phyloP scores from a whole-genome alignment of 1,140 invertebrate species.

The Diabrotica virgifera region DNA sequence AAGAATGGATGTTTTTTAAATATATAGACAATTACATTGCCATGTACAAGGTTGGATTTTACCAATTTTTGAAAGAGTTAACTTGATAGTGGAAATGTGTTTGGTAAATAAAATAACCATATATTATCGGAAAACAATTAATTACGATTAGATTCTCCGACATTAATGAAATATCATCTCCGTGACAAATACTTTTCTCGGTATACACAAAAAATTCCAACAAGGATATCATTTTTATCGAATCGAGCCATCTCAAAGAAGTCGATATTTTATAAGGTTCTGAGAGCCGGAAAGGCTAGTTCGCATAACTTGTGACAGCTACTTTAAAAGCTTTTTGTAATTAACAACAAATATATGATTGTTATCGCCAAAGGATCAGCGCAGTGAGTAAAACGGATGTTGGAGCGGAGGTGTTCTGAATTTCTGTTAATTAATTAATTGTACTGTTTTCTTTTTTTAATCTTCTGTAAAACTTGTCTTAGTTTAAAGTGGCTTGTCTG shows the following conservation, averaged over 20 bases:
- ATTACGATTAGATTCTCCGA: too few species aligned
- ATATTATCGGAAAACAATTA: too few species aligned
- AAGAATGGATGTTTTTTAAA: too few species aligned
- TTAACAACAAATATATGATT: slow-evolving; percentile 6
- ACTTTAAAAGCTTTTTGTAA: slow-evolving; percentile 24
- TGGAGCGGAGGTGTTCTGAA: slow-evolving; percentile 1
- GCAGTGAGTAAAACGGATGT: background rate
- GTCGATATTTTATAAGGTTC: background rate
- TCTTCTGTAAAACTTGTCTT: too few species aligned
- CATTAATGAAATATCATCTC: too few species aligned
- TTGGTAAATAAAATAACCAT: too few species aligned
- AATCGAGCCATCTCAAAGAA: background rate
- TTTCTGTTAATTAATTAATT: background rate
- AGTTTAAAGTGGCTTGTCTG: too few species aligned
- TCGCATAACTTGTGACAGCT: slow-evolving; percentile 14
- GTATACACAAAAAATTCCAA: slow-evolving; percentile 3
- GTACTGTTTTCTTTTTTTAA: too few species aligned
- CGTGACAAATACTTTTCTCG: background rate
- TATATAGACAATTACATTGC: too few species aligned
- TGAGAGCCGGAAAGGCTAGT: background rate
- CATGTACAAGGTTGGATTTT: too few species aligned
- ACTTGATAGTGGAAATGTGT: too few species aligned
- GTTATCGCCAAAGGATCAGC: background rate
- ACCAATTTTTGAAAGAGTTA: too few species aligned
- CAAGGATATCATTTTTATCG: slow-evolving; percentile 14